Evolutionary conservation across 2,113 vertebrate species (phyloP).

Genomic region (Amphilophus citrinellus): DNA sequence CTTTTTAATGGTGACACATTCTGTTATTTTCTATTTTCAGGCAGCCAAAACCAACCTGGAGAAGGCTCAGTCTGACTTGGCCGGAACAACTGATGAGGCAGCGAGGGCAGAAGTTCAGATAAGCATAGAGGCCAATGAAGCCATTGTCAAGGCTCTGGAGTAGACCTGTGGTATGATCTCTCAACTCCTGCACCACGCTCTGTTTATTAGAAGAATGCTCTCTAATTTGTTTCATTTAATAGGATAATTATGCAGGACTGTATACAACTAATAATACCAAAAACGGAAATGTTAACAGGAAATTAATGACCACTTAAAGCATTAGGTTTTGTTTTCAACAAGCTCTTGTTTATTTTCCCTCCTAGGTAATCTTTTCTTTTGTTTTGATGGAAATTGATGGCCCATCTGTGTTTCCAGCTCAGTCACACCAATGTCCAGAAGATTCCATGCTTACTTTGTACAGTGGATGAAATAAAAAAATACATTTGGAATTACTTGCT

Average conservation of each 20-base stretch:
- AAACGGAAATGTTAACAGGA: not conserved
- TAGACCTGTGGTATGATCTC: conserved; percentile 73
- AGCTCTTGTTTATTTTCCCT: conserved; percentile 9
- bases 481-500: conserved; percentile 81
- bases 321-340: not conserved
- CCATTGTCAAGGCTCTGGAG: conserved; percentile 94
- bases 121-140: conserved; percentile 92
- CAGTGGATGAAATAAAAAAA: conserved; percentile 81
- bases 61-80: conserved; percentile 87
- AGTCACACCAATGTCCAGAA: conserved; percentile 65
- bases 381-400: conserved; percentile 40
- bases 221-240: not conserved
- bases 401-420: conserved; percentile 65
- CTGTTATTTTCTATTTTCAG: conserved; percentile 68
- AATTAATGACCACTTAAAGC: not conserved
- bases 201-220: not conserved
- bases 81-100: conserved; percentile 81
- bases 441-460: conserved; percentile 82
- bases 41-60: conserved; percentile 92
- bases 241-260: not conserved
- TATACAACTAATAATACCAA: not conserved
- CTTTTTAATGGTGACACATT: not conserved
- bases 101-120: conserved; percentile 89
- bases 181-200: not conserved
- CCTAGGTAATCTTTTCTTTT: conserved; percentile 62